phyloP scores from a whole-genome alignment of 37 sponge, comb jelly and placozoan species.

The Chondrosia reniformis region DNA sequence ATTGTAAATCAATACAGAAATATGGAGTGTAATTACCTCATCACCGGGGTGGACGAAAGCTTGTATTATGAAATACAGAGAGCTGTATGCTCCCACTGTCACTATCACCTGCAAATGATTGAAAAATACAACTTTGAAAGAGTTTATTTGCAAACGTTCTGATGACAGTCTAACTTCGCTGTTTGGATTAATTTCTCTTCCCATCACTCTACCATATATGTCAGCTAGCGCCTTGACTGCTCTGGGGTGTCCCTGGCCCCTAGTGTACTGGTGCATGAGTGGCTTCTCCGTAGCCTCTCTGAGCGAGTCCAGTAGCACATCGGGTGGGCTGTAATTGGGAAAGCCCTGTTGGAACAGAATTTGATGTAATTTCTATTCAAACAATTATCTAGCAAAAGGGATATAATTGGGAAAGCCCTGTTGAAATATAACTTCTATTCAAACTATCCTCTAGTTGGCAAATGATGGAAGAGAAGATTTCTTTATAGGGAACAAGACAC shows the following conservation, averaged over 20 bases:
- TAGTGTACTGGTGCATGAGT: slow-evolving; percentile 80
- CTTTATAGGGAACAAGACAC: no score
- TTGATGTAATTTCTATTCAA: no score
- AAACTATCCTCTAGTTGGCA: no score
- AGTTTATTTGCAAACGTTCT: no score
- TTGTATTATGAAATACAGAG: slow-evolving; percentile 59
- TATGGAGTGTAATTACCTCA: no score
- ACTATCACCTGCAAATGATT: slow-evolving; percentile 42
- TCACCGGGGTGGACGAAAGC: slow-evolving; percentile 86
- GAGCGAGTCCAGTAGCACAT: slow-evolving; percentile 74
- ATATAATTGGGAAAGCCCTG: slow-evolving; percentile 92
- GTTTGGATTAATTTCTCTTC: slow-evolving; percentile 78
- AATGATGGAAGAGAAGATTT: no score
- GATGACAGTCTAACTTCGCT: slow-evolving; percentile 59
- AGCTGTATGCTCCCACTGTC: slow-evolving; percentile 80
- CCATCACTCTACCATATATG: slow-evolving; percentile 52
- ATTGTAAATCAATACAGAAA: no score
- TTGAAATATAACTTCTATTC: no score
- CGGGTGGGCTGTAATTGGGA: slow-evolving; percentile 87
- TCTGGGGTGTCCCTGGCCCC: slow-evolving; percentile 83
- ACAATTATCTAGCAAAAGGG: no score
- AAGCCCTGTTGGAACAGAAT: no score
- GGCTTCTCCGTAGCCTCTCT: slow-evolving; percentile 41
- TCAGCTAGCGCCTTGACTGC: slow-evolving; percentile 87
- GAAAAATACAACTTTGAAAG: background rate